Base-by-base conservation (phyloP, 2,113 vertebrate genomes). In the Strix uralensis region DNA sequence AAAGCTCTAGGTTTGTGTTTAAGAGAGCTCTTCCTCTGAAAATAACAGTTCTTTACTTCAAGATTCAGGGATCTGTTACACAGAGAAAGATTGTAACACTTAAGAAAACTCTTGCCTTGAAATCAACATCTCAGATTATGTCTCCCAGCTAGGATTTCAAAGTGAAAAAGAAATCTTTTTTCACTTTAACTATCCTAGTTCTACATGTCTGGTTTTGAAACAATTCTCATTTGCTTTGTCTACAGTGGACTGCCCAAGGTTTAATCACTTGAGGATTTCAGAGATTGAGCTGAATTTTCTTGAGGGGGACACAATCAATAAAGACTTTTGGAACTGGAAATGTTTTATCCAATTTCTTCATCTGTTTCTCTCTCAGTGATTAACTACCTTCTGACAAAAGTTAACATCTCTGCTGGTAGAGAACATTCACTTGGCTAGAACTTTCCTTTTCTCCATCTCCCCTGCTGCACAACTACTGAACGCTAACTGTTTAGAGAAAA, bases 221-320 rank as follows among this genome's bases (percentile, higher is more conserved):
- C 89, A 92, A 95, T 92, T 95, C 92, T 96, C 91, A 91, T 97
- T 96, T 95, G 62, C 86, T 96, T 72, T 84, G 90, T 91, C 95
- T 92, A 78, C 89, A 91, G 44, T 69, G 91, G 67, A 96, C 88
- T 86, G 82, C 88, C 74, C 77, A 88, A 92, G 77, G 62, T 91
- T 83, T 96, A 96, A 95, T 97, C 96, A 95, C 92, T 95, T 81
- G 80, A 92, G 89, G 51, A 80, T 91, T 97, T 91, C 91, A 94
- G 91, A 93, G 91, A 95, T 32, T 95, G 75, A 90, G 84, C 91
- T 93, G 77, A 97, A 91, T 96, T 88, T 94, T 96, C 93, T 95
- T 96, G 77, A 91, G 83, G 62, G 90, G 92, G 93, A 96, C 88
- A 92, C 86, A 97, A 96, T 97, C 96, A 97, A 95, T 97, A 95